phyloP scores from a whole-genome alignment of 2,797 vertebrate species.

The Bradypus variegatus region DNA sequence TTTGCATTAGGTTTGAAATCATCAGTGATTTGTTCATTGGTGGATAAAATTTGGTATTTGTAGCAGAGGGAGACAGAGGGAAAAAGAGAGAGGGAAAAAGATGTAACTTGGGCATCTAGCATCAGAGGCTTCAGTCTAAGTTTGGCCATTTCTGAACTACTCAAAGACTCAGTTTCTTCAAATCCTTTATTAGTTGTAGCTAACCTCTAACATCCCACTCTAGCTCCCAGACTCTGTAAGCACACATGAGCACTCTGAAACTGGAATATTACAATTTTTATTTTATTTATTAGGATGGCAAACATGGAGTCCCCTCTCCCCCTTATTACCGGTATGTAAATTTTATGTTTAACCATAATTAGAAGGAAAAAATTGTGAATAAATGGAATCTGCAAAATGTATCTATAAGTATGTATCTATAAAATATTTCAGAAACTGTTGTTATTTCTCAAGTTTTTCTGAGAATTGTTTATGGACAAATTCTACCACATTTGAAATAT shows the following conservation, averaged over 20 bases:
- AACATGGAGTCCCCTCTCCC: background rate
- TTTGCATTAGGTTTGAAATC: conserved; percentile 13
- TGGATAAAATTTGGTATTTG: background rate
- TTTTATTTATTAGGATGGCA: background rate
- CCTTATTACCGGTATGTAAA: background rate
- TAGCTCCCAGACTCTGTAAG: background rate
- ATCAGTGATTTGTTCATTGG: background rate
- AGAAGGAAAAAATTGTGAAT: conserved; percentile 1
- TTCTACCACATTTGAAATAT: background rate
- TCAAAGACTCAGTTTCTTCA: background rate
- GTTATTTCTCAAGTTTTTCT: conserved; percentile 32
- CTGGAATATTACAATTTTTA: background rate
- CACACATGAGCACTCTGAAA: background rate
- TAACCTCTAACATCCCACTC: background rate
- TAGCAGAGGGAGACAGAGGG: too few relatives aligned
- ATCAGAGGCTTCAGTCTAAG: background rate
- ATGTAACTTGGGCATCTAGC: too few relatives aligned
- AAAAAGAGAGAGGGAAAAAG: background rate
- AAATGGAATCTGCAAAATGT: background rate
- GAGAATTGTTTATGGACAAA: background rate
- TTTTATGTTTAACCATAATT: conserved; percentile 22
- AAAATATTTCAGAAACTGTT: background rate
- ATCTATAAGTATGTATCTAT: background rate
- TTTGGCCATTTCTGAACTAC: background rate
- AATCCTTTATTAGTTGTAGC: background rate